A percentile compares a stretch with the other conserved stretches of the same genome.
phyloP scores from a whole-genome alignment of 2,797 vertebrate genomes.

The Danio tinwini region DNA sequence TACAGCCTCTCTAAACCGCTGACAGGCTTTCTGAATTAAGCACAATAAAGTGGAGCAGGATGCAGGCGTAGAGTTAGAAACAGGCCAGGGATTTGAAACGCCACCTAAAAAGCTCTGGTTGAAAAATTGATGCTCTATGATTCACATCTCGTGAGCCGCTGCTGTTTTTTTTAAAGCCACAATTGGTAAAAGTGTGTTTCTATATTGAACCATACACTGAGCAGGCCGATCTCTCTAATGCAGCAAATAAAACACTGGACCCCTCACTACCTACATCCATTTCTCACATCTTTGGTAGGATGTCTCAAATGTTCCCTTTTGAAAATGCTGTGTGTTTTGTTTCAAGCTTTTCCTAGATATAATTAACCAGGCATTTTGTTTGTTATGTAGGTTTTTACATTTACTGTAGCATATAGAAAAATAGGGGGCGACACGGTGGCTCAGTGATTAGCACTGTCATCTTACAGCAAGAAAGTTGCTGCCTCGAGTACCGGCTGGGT shows the following conservation, averaged over 20 bases:
- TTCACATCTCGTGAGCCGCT: slow-evolving; percentile 28
- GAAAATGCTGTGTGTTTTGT: too few species aligned
- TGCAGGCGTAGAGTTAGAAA: slow-evolving; percentile 63
- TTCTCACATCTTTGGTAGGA: background rate
- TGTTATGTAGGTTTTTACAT: background rate
- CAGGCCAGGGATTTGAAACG: slow-evolving; percentile 59
- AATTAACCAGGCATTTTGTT: background rate
- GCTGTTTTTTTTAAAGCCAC: background rate
- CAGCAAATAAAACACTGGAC: slow-evolving; percentile 17
- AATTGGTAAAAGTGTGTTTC: background rate
- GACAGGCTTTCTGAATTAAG: slow-evolving; percentile 16
- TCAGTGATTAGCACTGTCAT: too few species aligned
- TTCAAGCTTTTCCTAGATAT: background rate
- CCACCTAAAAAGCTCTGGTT: slow-evolving; percentile 63
- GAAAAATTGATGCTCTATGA: slow-evolving; percentile 71
- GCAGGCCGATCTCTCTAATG: background rate
- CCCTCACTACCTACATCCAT: background rate
- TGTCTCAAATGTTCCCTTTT: background rate
- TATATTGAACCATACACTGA: slow-evolving; percentile 7
- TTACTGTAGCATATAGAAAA: too few species aligned
- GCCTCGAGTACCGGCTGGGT: too few species aligned
- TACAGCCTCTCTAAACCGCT: background rate
- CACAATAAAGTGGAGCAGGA: slow-evolving; percentile 43
- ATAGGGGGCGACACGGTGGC: too few species aligned
- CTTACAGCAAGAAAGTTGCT: too few species aligned